Evolutionary conservation across 2,113 vertebrate species (phyloP), one percentile per base, ranked within the genome.

Genomic region (Anser cygnoides): DNA sequence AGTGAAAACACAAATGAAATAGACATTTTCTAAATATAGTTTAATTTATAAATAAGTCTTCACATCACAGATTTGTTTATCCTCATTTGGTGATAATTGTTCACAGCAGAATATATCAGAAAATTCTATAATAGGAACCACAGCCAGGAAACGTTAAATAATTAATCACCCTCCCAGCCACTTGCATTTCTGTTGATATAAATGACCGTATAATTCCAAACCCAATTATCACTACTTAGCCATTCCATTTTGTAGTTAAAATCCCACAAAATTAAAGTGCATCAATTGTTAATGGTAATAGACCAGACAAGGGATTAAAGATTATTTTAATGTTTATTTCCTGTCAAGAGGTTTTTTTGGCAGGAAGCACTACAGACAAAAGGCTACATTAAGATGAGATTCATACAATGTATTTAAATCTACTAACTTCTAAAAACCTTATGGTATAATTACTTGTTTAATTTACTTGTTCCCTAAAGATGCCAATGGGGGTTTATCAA

Each of bases 221-320:
- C 97, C 98, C 98, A 98, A 98, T 98, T 98, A 98, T 98, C 98
- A 98, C 97, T 98, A 98, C 98, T 98, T 98, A 98, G 97, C 97
- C 83, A 97, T 97, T 98, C 98, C 98, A 98, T 98, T 98, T 98
- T 98, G 98, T 98, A 98, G 98, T 98, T 98, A 98, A 98, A 98
- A 98, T 98, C 98, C 98, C 97, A 98, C 98, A 98, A 98, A 98
- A 98, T 98, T 98, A 98, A 98, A 98, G 97, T 95, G 96, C 98
- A 98, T 98, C 98, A 98, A 98, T 98, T 98, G 98, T 98, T 98
- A 98, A 98, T 98, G 98, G 98, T 97, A 98, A 98, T 97, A 98
- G 97, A 97, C 97, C 96, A 98, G 98, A 98, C 97, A 97, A 97
- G 97, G 98, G 97, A 98, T 98, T 98, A 98, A 98, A 98, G 98